phyloP scores from a whole-genome alignment of 2,113 vertebrate genomes.

The Clarias macrocephalus region DNA sequence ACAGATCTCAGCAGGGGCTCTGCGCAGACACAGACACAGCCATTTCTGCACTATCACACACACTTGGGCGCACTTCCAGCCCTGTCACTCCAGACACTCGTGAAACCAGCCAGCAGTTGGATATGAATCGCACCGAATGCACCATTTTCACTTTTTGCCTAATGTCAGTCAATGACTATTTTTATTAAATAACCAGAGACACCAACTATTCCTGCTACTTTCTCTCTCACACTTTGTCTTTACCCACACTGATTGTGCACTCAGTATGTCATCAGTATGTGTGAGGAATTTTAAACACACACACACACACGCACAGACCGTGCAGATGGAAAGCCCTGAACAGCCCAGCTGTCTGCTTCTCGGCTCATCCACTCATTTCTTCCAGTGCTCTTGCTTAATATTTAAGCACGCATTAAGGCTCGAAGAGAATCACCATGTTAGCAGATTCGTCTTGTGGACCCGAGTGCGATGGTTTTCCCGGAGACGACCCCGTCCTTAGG shows the following conservation, averaged over 20 bases:
- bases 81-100: slow-evolving; percentile 15
- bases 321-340: slow-evolving; percentile 21
- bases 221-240: background rate
- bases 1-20: slow-evolving; percentile 44
- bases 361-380: slow-evolving; percentile 46
- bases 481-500: background rate
- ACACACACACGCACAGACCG: background rate
- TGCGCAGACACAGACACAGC: slow-evolving; percentile 10
- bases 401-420: slow-evolving; percentile 51
- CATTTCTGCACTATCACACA: slow-evolving; percentile 12
- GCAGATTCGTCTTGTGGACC: background rate
- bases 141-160: background rate
- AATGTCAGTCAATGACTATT: background rate
- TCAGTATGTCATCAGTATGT: slow-evolving; percentile 6
- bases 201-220: background rate
- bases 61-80: background rate
- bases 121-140: background rate
- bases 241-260: background rate
- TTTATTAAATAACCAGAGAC: background rate
- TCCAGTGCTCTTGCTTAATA: slow-evolving; percentile 45
- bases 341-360: slow-evolving; percentile 48
- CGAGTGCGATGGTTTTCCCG: slow-evolving; percentile 30
- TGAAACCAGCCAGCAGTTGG: background rate
- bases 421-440: slow-evolving; percentile 20
- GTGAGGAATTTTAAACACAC: slow-evolving; percentile 3